Evolutionary conservation across 92 coral and sea anemone genomes (phyloP).

Genomic region (Meandrina meandrites): DNA sequence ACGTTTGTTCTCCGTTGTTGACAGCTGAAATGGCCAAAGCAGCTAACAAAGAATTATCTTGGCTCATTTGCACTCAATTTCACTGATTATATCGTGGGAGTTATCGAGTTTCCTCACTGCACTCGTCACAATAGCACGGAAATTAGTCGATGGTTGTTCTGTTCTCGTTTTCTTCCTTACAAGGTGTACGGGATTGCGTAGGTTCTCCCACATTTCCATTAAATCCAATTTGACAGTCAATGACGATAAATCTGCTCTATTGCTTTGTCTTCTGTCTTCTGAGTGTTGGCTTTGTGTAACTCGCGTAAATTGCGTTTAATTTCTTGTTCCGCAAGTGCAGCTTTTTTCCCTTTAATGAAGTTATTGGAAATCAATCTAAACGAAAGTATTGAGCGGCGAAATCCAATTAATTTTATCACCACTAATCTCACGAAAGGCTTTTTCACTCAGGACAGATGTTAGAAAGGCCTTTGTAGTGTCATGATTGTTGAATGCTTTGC

Average conservation of each 20-base stretch:
- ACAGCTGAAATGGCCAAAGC: conserved; percentile 19
- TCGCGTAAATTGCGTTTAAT: not conserved
- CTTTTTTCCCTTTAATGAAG: not conserved
- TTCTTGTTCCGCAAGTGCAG: not conserved
- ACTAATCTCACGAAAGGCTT: not conserved
- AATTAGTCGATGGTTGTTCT: conserved; percentile 5
- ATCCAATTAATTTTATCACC: not conserved
- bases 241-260: not conserved
- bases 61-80: conserved; percentile 25
- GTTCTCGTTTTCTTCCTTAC: not conserved
- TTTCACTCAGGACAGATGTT: conserved; percentile 19
- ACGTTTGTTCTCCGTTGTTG: conserved; percentile 26
- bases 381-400: not conserved
- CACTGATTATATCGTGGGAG: conserved; percentile 35
- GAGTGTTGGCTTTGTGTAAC: not conserved
- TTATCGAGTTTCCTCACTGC: conserved; percentile 4
- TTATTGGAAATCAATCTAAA: not conserved
- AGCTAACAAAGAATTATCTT: conserved; percentile 28
- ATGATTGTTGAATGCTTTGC: conserved; percentile 7
- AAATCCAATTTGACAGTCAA: not conserved
- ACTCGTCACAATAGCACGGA: conserved; percentile 25
- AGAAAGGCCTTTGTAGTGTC: not conserved
- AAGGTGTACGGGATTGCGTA: conserved; percentile 12
- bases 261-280: not conserved
- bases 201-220: conserved; percentile 10